Evolutionary conservation across 2,797 vertebrate species (phyloP).

Genomic region (Eleutherodactylus coqui): DNA sequence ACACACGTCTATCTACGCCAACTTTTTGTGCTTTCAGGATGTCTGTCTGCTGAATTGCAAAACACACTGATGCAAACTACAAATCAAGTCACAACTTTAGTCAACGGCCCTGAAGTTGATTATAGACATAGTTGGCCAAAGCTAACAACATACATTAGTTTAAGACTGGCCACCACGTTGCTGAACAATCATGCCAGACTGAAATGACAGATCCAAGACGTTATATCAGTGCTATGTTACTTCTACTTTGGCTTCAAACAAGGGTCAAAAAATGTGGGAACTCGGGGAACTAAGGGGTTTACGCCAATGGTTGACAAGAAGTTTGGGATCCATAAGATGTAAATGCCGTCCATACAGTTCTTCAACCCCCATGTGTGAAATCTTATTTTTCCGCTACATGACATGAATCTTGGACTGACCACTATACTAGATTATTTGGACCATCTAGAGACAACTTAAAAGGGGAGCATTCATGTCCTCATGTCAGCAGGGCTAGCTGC

Average conservation of each 20-base stretch:
- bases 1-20: neutral
- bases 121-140: neutral
- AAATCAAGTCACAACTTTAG: neutral
- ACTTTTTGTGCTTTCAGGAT: neutral
- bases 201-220: neutral
- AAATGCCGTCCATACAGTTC: neutral
- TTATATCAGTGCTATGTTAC: neutral
- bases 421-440: neutral
- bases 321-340: too few species aligned
- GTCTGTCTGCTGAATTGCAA: neutral
- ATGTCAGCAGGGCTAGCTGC: too few species aligned
- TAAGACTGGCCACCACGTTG: neutral
- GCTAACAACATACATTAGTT: neutral
- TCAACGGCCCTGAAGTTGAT: neutral
- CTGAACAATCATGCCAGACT: neutral
- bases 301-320: too few species aligned
- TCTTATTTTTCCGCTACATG: too few species aligned
- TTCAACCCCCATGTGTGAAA: neutral
- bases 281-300: too few species aligned
- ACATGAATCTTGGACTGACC: too few species aligned
- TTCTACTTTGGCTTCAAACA: neutral
- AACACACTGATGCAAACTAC: neutral
- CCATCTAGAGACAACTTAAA: neutral
- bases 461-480: too few species aligned
- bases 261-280: neutral